Percentiles rank a stretch among this genome's conserved stretches.
These are phyloP conservation scores for Leptopilina myrica DNA, from an alignment of 2,888 invertebrate genomes.

Conservation along the genomic window DNA sequence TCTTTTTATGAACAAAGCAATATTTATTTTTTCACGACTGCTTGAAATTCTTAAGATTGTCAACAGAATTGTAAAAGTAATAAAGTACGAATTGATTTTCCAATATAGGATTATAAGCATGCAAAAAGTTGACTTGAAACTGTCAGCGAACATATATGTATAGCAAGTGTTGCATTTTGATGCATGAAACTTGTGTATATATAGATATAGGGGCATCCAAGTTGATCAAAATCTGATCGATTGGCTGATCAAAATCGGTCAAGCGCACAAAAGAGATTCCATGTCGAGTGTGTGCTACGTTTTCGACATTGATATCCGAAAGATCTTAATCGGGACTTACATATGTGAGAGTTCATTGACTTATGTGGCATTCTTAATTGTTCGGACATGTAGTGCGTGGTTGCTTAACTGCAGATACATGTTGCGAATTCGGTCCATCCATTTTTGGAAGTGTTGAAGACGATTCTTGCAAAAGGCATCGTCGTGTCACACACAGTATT, in stretches of 20 bases:
- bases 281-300: slow-evolving; percentile 23
- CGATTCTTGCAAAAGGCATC: slow-evolving; percentile 11
- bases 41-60: too few species aligned
- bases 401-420: slow-evolving; percentile 37
- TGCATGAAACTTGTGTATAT: slow-evolving; percentile 3
- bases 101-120: slow-evolving; percentile 1
- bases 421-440: slow-evolving; percentile 17
- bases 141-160: slow-evolving; percentile 29
- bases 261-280: slow-evolving; percentile 39
- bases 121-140: slow-evolving; percentile 23
- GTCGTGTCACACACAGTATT: slow-evolving; percentile 30
- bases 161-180: slow-evolving; percentile 20
- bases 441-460: slow-evolving; percentile 40
- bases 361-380: slow-evolving; percentile 39
- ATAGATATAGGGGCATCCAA: not conserved
- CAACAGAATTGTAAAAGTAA: not conserved
- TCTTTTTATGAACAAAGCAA: too few species aligned
- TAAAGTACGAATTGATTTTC: not conserved
- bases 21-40: too few species aligned
- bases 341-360: slow-evolving; percentile 39
- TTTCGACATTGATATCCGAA: slow-evolving; percentile 38
- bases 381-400: slow-evolving; percentile 40
- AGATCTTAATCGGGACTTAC: slow-evolving; percentile 40
- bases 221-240: slow-evolving; percentile 40
- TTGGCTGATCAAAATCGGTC: slow-evolving; percentile 36